Base-by-base conservation (phyloP, 2,797 vertebrate species). In the Acrossocheilus fasciatus region DNA sequence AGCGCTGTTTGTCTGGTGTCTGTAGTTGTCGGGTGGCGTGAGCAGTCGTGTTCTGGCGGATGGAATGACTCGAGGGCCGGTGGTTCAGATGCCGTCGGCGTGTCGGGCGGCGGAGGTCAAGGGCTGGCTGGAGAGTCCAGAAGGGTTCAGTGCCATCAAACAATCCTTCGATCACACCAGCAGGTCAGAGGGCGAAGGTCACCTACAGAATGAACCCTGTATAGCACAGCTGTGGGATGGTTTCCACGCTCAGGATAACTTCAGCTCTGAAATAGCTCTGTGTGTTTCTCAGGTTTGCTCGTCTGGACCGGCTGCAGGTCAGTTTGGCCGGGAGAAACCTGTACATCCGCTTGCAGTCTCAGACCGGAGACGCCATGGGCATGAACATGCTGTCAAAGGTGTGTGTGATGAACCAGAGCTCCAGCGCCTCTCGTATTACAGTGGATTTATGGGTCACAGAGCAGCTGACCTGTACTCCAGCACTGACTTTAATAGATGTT, bases 321-420 rank as follows among this genome's bases (percentile, higher is more conserved):
- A 93, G 94, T 86, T 92, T 99, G 91, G 98, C 98, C n/a, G 98
- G 98, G 45, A 96, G 96, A 87, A 98, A 98, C 78, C 96, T 99
- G 73, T 99, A 98, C 89, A 97, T 99, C 86, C 98, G 98, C 79
- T 99, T 99, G 81, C 89, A 91, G 81, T 83, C 89, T 76, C 79
- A 87, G 92, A 99, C 98, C 0, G 98, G 98, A 39, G 98, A 99
- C 80, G 98, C 98, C 50, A 99, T 99, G 98, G 98, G 98, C 76
- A 99, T 99, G 98, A 99, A 99, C 88, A 99, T 99, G 98, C 96
- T 99, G 89, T 99, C 98, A 1, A 99, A 99, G 97, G 98, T 90
- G 50, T 14, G 74, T 77, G 74, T 5, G 73, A 75, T 17, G 72
- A 74, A 50, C 14, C 72, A 75, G 26, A 34, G 39, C 4, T 12